phyloP scores from a whole-genome alignment of 1,140 invertebrate species.

The Augochlora pura region DNA sequence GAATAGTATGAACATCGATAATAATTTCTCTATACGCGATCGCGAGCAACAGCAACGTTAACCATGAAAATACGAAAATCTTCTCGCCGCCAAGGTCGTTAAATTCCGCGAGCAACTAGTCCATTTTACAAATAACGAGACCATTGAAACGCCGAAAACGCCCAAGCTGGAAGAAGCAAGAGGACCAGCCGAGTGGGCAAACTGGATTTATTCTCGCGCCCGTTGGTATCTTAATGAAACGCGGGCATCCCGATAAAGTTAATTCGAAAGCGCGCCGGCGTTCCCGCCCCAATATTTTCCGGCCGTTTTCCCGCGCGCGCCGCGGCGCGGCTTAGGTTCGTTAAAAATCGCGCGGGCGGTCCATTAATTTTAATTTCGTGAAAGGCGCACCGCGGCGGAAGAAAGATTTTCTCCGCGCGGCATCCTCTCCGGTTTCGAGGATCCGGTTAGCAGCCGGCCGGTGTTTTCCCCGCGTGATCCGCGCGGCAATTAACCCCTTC shows the following conservation, averaged over 20 bases:
- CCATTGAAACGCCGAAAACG: too few species aligned
- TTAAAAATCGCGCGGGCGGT: background rate
- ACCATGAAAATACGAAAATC: too few species aligned
- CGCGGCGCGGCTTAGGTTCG: too few species aligned
- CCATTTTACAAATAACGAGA: too few species aligned
- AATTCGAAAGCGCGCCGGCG: background rate
- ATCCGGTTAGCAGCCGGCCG: constrained; percentile 28
- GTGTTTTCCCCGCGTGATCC: constrained; percentile 19
- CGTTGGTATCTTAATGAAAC: background rate
- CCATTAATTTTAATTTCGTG: constrained; percentile 24
- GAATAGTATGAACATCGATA: too few species aligned
- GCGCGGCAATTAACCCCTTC: constrained; percentile 61
- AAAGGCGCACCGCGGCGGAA: background rate
- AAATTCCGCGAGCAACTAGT: too few species aligned
- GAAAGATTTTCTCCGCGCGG: background rate
- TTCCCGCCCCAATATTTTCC: background rate
- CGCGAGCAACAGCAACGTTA: too few species aligned
- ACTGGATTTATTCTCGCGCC: background rate
- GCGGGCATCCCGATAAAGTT: background rate
- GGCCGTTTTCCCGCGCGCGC: background rate
- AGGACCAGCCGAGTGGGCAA: background rate
- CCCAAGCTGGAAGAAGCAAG: background rate
- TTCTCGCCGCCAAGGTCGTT: too few species aligned
- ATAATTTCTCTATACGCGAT: too few species aligned
- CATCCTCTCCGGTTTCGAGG: background rate